Evolutionary conservation across 2,113 vertebrate genomes (phyloP).

Genomic region (Hypomesus transpacificus): DNA sequence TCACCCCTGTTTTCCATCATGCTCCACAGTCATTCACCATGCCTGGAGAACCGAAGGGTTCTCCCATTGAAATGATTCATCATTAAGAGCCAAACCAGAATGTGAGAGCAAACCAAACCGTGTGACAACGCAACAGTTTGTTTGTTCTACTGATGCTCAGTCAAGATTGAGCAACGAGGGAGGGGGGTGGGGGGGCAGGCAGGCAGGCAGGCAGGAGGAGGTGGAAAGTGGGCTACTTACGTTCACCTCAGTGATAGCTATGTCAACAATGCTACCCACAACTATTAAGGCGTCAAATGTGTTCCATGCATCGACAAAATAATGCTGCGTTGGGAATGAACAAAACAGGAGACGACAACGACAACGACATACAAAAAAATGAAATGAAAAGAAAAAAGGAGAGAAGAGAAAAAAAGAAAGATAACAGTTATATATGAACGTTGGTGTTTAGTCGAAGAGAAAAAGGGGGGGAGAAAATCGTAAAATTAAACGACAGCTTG

Average conservation of each 20-base stretch:
- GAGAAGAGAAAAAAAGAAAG: slow-evolving; percentile 93
- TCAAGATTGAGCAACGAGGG: slow-evolving; percentile 48
- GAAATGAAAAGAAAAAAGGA: slow-evolving; percentile 71
- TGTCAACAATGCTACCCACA: slow-evolving; percentile 99
- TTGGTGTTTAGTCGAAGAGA: slow-evolving; percentile 51
- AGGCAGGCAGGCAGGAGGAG: slow-evolving; percentile 84
- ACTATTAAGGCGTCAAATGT: slow-evolving; percentile 99
- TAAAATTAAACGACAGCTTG: slow-evolving; percentile 43
- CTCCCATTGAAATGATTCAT: slow-evolving; percentile 44
- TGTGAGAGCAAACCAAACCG: slow-evolving; percentile 50
- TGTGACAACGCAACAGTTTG: slow-evolving; percentile 57
- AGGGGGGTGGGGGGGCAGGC: slow-evolving; percentile 74
- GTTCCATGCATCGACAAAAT: slow-evolving; percentile 99
- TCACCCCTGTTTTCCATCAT: slow-evolving; percentile 59
- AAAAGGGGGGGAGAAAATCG: slow-evolving; percentile 29
- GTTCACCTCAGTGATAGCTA: slow-evolving; percentile 99
- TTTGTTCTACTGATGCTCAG: slow-evolving; percentile 50
- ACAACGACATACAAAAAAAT: slow-evolving; percentile 67
- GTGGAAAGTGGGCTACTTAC: slow-evolving; percentile 85
- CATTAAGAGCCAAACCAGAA: slow-evolving; percentile 44
- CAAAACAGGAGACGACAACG: slow-evolving; percentile 54
- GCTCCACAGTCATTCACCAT: slow-evolving; percentile 69
- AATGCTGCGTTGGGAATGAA: slow-evolving; percentile 89
- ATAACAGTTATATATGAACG: slow-evolving; percentile 90
- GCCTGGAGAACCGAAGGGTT: slow-evolving; percentile 54